Percentiles rank a stretch among this genome's conserved stretches.
Evolutionary conservation across 2,888 invertebrate species (phyloP).

Genomic region (Eretmocerus hayati): DNA sequence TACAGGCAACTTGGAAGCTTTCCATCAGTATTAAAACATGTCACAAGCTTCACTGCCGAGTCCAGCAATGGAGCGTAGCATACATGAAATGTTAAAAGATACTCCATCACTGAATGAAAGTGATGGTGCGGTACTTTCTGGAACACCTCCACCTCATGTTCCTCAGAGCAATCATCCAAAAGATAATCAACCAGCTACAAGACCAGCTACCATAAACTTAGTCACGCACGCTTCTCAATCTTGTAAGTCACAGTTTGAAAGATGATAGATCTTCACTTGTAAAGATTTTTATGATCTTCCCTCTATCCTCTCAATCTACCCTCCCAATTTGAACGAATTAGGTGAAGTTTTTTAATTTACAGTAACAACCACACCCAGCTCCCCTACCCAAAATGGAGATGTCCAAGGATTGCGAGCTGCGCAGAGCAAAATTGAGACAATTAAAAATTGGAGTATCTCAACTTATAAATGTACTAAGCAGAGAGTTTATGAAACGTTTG

Average conservation of each 20-base stretch:
- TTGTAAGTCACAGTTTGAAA: conserved; percentile 27
- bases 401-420: conserved; percentile 59
- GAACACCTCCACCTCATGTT: conserved; percentile 56
- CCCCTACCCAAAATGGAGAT: conserved; percentile 59
- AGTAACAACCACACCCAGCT: conserved; percentile 47
- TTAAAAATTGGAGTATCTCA: conserved; percentile 95
- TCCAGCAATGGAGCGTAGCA: conserved; percentile 56
- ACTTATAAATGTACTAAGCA: conserved; percentile 98
- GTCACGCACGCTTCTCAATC: conserved; percentile 57
- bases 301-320: too few relatives aligned
- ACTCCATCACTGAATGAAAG: conserved; percentile 72
- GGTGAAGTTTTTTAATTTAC: background rate
- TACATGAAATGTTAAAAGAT: conserved; percentile 82
- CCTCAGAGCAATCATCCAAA: conserved; percentile 34
- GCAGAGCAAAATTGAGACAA: conserved; percentile 82
- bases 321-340: too few relatives aligned
- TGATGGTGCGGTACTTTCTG: conserved; percentile 67
- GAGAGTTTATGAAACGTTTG: conserved; percentile 90
- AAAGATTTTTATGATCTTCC: background rate
- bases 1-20: too few relatives aligned
- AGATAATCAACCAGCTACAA: conserved; percentile 49
- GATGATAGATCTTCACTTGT: background rate
- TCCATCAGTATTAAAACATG: conserved; percentile 16
- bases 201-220: conserved; percentile 59
- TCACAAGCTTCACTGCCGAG: conserved; percentile 27